Base-by-base conservation (phyloP, 1,140 invertebrate genomes). In the Ostrea denselamellosa region DNA sequence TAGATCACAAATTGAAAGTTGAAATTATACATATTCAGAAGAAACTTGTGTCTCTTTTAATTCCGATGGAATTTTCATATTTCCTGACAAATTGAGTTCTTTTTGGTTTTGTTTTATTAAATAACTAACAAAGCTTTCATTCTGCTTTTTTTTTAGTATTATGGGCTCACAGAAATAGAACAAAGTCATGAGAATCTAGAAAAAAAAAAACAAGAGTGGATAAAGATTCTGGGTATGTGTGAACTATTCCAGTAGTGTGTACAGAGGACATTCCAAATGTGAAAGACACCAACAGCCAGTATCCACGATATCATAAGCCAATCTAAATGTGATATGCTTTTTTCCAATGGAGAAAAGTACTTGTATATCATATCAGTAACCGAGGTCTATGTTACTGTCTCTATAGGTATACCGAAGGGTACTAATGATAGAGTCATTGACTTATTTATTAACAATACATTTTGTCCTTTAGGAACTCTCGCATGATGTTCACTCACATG, bases 101-200 rank as follows among this genome's bases (percentile, higher is more conserved):
- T 44, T 44, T 5, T 44, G 34, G 34, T 44, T 2, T 44, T 2
- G 34, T 44, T 44, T 44, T 44, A 44, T 44, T 44, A 5, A 2
- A 44, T 44, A 44, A 44, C 34, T 44, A 5, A 44, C 34, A 44
- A 44, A 44, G 34, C 34, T 44, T 1, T 44, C 34, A 44, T 44
- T 44, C 34, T 44, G 34, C 28, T 71, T 9, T 7, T 17, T 71
- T 77, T 77, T 28, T 17, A 77, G 68, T 77, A 4, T 34, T 77
- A 77, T 77, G 68, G 68, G 28, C 25, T 14, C 68, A 77, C 25
- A 77, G 68, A 77, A 77, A 77, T 77, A 28, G 25, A 28, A 28
- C 28, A 34, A 77, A 77, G 22, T 77, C 68, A 77, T 77, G 68
- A 77, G 22, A 77, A 9, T 8, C 14, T 28, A 25, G 8, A 77